A percentile compares a stretch with the other conserved stretches of the same genome.
Conservation (phyloP, 2,888 invertebrate species). For the Ectemnius cavifrons region DNA sequence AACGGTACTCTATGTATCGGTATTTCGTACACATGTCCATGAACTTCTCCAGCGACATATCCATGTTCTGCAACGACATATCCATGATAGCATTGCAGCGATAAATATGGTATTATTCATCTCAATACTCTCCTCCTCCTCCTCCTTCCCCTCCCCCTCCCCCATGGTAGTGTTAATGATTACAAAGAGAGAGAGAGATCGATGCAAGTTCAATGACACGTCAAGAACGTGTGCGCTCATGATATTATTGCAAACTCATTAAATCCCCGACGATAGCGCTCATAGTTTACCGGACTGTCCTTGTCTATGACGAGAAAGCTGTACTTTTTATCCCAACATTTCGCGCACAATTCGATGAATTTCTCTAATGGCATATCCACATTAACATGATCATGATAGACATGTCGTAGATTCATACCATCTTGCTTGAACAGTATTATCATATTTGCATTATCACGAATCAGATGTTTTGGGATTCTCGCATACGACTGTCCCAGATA, state of each 20-base stretch:
- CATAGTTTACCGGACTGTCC: slow-evolving; percentile 5
- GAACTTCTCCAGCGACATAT: no score
- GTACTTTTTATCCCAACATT: no score
- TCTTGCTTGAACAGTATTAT: slow-evolving; percentile 27
- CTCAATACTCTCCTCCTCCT: no score
- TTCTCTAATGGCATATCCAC: no score
- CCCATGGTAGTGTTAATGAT: background rate
- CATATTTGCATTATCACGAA: slow-evolving; percentile 26
- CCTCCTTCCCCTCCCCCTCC: background rate
- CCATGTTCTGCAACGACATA: no score
- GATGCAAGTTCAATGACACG: background rate
- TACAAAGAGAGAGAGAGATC: background rate
- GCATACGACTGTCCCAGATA: background rate
- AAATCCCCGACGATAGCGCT: background rate
- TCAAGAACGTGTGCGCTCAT: background rate
- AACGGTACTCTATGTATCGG: no score
- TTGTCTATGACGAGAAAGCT: slow-evolving; percentile 17
- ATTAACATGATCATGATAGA: slow-evolving; percentile 17
- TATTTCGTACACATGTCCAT: no score
- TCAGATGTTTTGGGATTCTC: slow-evolving; percentile 25
- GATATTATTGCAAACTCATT: slow-evolving; percentile 3
- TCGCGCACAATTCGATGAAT: no score
- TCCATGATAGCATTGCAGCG: no score
- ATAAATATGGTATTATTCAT: no score
- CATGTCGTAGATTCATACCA: slow-evolving; percentile 27